These are phyloP conservation scores for Drosophila funebris DNA, from an alignment of 1,140 invertebrate species.

Conservation along the genomic window DNA sequence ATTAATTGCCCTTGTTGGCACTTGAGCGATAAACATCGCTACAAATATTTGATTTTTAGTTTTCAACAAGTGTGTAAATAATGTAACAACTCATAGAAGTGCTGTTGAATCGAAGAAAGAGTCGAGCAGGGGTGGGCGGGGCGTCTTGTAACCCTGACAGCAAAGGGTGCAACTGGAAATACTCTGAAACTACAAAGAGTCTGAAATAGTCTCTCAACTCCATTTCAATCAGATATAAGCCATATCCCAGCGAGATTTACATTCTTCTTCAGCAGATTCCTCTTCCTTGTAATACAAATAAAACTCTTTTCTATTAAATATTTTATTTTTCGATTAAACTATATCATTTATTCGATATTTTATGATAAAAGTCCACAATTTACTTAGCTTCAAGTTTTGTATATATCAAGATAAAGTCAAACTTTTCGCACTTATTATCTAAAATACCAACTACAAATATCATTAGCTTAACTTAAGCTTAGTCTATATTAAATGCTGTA, in stretches of 20 bases:
- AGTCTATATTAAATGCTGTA: conserved; percentile 52
- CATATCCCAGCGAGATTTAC: no score
- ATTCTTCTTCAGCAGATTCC: no score
- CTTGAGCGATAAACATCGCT: conserved; percentile 75
- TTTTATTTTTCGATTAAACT: conserved; percentile 44
- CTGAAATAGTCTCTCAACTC: no score
- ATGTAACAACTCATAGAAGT: conserved; percentile 27
- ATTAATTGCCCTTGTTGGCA: conserved; percentile 79
- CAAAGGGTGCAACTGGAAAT: conserved; percentile 21
- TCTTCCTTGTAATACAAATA: not conserved
- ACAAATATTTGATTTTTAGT: conserved; percentile 80
- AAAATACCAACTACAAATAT: conserved; percentile 61
- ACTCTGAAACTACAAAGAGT: no score
- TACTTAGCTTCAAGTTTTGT: conserved; percentile 22
- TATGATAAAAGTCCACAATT: conserved; percentile 66
- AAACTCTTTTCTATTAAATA: not conserved
- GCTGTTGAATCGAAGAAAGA: not conserved
- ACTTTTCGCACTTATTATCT: conserved; percentile 57
- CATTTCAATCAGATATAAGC: no score
- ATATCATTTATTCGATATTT: conserved; percentile 68
- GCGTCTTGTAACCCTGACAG: not conserved
- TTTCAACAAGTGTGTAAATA: conserved; percentile 72
- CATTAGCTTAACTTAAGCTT: conserved; percentile 49
- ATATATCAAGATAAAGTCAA: conserved; percentile 69
- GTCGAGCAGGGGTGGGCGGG: no score